phyloP scores from a whole-genome alignment of 1,140 invertebrate genomes.

The Diprion similis region DNA sequence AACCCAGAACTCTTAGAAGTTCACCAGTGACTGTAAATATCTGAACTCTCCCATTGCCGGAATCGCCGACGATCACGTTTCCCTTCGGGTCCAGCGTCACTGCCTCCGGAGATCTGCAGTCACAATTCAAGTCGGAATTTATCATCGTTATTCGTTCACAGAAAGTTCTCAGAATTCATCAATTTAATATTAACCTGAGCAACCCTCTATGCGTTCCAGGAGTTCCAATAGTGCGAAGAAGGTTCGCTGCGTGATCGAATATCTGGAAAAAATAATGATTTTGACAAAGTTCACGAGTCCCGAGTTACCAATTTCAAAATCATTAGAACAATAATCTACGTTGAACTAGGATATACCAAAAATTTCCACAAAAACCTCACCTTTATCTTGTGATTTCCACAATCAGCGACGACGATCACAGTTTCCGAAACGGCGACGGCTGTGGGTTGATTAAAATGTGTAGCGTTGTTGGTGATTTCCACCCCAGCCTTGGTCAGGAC shows the following conservation, averaged over 20 bases:
- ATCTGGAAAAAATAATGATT: slow-evolving; percentile 38
- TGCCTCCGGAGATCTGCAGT: slow-evolving; percentile 68
- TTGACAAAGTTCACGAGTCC: neutral
- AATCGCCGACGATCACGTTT: slow-evolving; percentile 79
- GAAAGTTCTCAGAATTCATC: too few relatives aligned
- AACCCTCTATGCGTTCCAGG: slow-evolving; percentile 69
- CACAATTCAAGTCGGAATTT: neutral
- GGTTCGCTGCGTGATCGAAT: slow-evolving; percentile 61
- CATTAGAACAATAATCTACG: neutral
- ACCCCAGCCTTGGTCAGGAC: slow-evolving; percentile 19
- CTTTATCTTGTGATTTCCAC: slow-evolving; percentile 72
- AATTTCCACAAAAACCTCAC: slow-evolving; percentile 35
- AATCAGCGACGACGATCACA: slow-evolving; percentile 67
- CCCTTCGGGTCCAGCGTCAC: slow-evolving; percentile 74
- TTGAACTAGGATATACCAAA: neutral
- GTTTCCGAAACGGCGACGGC: slow-evolving; percentile 68
- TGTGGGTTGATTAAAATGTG: slow-evolving; percentile 72
- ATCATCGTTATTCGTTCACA: neutral
- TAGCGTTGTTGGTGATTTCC: slow-evolving; percentile 29
- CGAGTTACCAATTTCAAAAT: too few relatives aligned
- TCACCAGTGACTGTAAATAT: slow-evolving; percentile 72
- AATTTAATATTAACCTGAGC: slow-evolving; percentile 45
- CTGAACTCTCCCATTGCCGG: slow-evolving; percentile 79
- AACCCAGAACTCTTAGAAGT: slow-evolving; percentile 70
- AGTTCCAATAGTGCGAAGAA: slow-evolving; percentile 66